Evolutionary conservation across 2,888 invertebrate genomes (phyloP).

Genomic region (Sinodicranocentrus sp.): DNA sequence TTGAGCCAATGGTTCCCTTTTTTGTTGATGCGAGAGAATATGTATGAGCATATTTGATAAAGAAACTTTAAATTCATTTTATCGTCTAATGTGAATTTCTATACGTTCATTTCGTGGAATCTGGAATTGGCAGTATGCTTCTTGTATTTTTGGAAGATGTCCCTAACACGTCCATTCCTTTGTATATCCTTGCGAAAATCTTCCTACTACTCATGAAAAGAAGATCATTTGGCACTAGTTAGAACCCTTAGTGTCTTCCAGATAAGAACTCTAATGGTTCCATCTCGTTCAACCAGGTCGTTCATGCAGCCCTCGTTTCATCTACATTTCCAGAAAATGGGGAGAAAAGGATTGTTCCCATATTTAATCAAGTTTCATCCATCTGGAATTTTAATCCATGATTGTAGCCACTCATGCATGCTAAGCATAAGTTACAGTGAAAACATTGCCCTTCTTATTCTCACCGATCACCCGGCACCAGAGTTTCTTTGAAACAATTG

Average conservation of each 20-base stretch:
- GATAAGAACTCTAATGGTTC: conserved; percentile 29
- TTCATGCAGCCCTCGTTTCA: conserved; percentile 17
- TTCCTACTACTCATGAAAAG: not conserved
- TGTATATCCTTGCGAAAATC: not conserved
- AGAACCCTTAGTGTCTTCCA: conserved; percentile 1
- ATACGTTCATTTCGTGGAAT: conserved; percentile 8
- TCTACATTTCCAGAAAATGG: conserved; percentile 6
- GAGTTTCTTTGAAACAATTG: not conserved
- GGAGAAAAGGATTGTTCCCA: conserved; percentile 14
- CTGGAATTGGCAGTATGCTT: conserved; percentile 49
- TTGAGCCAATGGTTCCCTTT: no score
- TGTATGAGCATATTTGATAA: conserved; percentile 21
- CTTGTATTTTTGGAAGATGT: conserved; percentile 20
- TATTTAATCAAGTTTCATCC: conserved; percentile 57
- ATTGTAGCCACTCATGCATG: conserved; percentile 49
- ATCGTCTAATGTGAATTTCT: conserved; percentile 12
- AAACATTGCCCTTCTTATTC: conserved; percentile 34
- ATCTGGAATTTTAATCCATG: conserved; percentile 59
- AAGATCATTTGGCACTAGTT: conserved; percentile 36
- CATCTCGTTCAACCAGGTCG: conserved; percentile 36
- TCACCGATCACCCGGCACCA: not conserved
- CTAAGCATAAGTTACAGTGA: conserved; percentile 44
- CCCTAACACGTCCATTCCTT: conserved; percentile 2
- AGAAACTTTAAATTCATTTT: conserved; percentile 12
- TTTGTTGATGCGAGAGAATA: not conserved